Conservation (phyloP, 2,888 invertebrate species). For the Andrena fulva region DNA sequence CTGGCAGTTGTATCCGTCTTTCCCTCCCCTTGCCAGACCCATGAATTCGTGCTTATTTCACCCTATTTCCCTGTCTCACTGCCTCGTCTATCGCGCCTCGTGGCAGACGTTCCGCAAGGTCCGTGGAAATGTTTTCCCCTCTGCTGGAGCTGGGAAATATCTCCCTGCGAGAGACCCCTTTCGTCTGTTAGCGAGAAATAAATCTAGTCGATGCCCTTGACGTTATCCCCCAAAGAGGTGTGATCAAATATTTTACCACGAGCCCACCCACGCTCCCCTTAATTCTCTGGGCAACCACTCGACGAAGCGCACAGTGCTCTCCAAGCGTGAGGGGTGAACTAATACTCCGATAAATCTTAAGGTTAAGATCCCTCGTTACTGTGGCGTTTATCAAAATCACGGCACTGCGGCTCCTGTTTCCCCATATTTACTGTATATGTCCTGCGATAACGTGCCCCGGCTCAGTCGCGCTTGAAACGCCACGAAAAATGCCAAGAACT, state of each 20-base stretch:
- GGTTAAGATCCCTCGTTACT: background rate
- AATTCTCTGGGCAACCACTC: constrained; percentile 28
- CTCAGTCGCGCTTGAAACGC: background rate
- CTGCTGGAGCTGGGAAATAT: constrained; percentile 10
- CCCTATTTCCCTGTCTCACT: background rate
- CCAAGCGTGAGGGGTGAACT: background rate
- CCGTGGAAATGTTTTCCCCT: background rate
- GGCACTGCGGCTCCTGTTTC: background rate
- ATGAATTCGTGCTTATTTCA: constrained; percentile 2
- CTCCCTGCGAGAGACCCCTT: constrained; percentile 4
- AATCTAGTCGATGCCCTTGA: constrained; percentile 15
- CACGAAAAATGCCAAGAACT: background rate
- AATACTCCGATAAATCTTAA: constrained; percentile 13
- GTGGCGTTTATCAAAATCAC: background rate
- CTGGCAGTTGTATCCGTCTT: background rate
- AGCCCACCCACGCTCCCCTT: constrained; percentile 16
- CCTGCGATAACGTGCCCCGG: too few species aligned
- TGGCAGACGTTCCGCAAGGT: constrained; percentile 7
- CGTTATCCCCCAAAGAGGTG: constrained; percentile 30
- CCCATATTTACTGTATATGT: background rate
- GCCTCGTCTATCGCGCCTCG: constrained; percentile 14
- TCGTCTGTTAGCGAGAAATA: constrained; percentile 22
- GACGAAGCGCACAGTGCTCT: background rate
- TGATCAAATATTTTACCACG: constrained; percentile 47
- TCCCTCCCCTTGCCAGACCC: background rate